Base-by-base conservation (phyloP, 2,888 invertebrate genomes). In the Cantharis lateralis region DNA sequence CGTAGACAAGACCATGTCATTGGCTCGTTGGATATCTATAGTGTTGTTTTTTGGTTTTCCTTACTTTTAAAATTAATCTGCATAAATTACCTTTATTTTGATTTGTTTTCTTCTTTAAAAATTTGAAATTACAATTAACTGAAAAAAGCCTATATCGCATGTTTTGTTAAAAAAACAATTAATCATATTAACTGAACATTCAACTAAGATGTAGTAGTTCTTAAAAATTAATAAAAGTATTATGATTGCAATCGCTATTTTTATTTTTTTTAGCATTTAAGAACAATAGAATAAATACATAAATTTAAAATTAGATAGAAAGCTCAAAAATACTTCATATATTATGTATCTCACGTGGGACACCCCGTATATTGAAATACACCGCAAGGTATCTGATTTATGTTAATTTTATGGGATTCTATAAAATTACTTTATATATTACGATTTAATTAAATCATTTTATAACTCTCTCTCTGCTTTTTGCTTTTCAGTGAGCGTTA, bases 1-100 rank as follows among this genome's bases (percentile, higher is more conserved):
- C 72, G 66, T 73, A 68, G 70, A 74, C 74, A 74, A 74, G 48
- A 26, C n/a, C 18, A 48, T n/a, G n/a, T 48, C 48, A 9, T 48
- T 48, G n/a, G n/a, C 48, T 48, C n/a, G n/a, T 32, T 32, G 32
- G 32, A 48, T 48, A 48, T n/a, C 48, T n/a, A 48, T 48, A n/a
- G 48, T n/a, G n/a, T 48, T 48, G 48, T 48, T 48, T 13, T 48
- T n/a, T n/a, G n/a, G n/a, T 48, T 48, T 48, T 48, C n/a, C 13
- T 48, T 48, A n/a, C 48, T 48, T n/a, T n/a, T 48, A 13, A 48
- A 48, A 48, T 48, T 48, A n/a, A 48, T 48, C 48, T 13, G 48
- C n/a, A 48, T 48, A n/a, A 48, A 48, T 48, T n/a, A 48, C 7
- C n/a, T 48, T 48, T 48, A n/a, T 48, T 48, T n/a, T 2, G 9